Evolutionary conservation across 2,888 invertebrate species (phyloP).

Genomic region (Cephus pulcher): DNA sequence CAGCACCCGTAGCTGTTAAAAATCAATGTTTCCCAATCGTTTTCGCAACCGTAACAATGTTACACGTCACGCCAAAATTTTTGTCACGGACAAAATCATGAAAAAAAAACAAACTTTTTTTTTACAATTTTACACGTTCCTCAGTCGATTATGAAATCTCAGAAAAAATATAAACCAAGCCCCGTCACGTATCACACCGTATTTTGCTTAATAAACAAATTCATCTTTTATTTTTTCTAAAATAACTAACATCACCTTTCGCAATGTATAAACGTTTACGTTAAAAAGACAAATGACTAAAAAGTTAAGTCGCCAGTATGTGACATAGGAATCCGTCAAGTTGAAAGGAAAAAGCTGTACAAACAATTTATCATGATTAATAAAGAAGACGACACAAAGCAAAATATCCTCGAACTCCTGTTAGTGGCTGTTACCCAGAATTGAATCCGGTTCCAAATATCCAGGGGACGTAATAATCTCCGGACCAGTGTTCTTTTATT

Average conservation of each 20-base stretch:
- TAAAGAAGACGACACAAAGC: neutral
- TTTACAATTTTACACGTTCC: too few species aligned
- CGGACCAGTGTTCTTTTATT: slow-evolving; percentile 19
- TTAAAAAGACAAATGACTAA: neutral
- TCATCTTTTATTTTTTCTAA: neutral
- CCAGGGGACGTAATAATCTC: slow-evolving; percentile 17
- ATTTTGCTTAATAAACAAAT: neutral
- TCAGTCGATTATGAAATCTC: too few species aligned
- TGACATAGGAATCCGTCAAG: neutral
- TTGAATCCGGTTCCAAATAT: slow-evolving; percentile 18
- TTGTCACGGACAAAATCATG: too few species aligned
- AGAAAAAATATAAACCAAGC: too few species aligned
- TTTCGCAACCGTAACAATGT: too few species aligned
- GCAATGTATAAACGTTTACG: neutral
- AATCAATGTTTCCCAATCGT: too few species aligned
- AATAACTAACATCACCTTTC: neutral
- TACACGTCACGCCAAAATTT: too few species aligned
- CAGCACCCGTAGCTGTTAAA: too few species aligned
- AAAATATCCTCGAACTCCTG: neutral
- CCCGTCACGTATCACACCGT: too few species aligned
- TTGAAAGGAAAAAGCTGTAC: neutral
- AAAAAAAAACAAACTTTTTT: too few species aligned
- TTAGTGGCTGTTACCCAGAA: neutral
- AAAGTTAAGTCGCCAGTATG: neutral
- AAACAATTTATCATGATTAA: neutral